Base-by-base conservation (phyloP, 2,113 vertebrate species). In the Ochotona princeps region DNA sequence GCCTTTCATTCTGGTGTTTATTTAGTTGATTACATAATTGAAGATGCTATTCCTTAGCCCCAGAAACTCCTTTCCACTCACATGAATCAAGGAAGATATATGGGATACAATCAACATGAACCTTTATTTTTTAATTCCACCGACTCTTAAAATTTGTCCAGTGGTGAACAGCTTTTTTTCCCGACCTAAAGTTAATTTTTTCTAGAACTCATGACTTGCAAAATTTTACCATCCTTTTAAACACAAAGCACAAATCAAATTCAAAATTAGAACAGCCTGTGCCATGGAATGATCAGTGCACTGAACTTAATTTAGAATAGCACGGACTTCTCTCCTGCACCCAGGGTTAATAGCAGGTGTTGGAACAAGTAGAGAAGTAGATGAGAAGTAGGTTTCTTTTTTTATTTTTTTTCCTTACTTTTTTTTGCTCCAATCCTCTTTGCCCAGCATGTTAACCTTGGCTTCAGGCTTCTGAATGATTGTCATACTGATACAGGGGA, bases 291-390 rank as follows among this genome's bases (percentile, higher is more conserved):
- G 20, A 90, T 47, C 60, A 89, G 67, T 61, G 76, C 5, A 44
- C 12, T 66, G 32, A 93, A 47, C 30, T 90, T 20, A 84, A 78
- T 90, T 92, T 93, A 83, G 18, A 87, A 74, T 35, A 60, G 67
- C 78, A 87, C 35, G 75, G 35, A 72, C 23, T 80, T 14, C 63
- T 18, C 0, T 75, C 17, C 4, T 54, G 17, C 32, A 82, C 35
- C 44, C 17, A 83, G 25, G 38, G 28, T 25, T 70, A 30, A 35
- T 15, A 84, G 9, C 21, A 69, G 30, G 49, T 2, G 14, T 69
- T 87, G 14, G 51, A 63, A 12, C 80, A 54, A 10, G 9, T 5
- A 9, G 8, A 57, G 44, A 1, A 70, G 12, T 57, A 67, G 8
- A 0, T 57, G n/a, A n/a, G n/a, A n/a, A n/a, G n/a, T n/a, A n/a